Percentiles rank a stretch among this genome's conserved stretches.
These are phyloP conservation scores for Gobio gobio DNA, from an alignment of 2,113 vertebrate species.

Conservation along the genomic window DNA sequence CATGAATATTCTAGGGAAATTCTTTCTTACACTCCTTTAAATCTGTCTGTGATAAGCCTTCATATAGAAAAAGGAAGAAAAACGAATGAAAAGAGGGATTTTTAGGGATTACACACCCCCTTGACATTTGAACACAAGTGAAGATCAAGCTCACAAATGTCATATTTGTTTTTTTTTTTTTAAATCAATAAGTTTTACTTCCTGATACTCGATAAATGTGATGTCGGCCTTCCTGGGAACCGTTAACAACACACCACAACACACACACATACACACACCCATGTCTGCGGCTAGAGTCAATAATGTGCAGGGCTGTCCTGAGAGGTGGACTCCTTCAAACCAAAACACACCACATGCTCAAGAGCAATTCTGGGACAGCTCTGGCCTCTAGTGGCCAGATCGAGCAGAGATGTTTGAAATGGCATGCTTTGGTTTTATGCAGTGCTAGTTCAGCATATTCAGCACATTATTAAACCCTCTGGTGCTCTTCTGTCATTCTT, in stretches of 20 bases:
- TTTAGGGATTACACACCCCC: background rate
- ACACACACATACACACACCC: background rate
- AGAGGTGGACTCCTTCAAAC: background rate
- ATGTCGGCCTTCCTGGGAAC: slow-evolving; percentile 56
- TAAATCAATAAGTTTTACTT: background rate
- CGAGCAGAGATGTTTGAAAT: background rate
- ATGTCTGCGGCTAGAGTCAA: background rate
- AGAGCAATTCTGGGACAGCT: background rate
- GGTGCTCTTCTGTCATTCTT: too few species aligned
- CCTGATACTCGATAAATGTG: slow-evolving; percentile 11
- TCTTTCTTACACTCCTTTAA: slow-evolving; percentile 1
- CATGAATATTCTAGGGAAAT: slow-evolving; percentile 30
- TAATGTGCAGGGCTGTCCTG: background rate
- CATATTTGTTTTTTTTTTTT: background rate
- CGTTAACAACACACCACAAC: slow-evolving; percentile 46
- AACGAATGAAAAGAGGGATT: background rate
- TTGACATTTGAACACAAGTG: background rate
- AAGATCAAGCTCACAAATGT: background rate
- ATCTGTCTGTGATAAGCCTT: background rate
- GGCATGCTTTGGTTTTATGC: too few species aligned
- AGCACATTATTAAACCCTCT: too few species aligned
- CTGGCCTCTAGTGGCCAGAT: background rate
- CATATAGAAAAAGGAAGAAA: slow-evolving; percentile 16
- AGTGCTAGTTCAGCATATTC: too few species aligned
- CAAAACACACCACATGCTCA: background rate